Conservation (phyloP, 2,888 invertebrate species). For the Lasioglossum leucozonium region DNA sequence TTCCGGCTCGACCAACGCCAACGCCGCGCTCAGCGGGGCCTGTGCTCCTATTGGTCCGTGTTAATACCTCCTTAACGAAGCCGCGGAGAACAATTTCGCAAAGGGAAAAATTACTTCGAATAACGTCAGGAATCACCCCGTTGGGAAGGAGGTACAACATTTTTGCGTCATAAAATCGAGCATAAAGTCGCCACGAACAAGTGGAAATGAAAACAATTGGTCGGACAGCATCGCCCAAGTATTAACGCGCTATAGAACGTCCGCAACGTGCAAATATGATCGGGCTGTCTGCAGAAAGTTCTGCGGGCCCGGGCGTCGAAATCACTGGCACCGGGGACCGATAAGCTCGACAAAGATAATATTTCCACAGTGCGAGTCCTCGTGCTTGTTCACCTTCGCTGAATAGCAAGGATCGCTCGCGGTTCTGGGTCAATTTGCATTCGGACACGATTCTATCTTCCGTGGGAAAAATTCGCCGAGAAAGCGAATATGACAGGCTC, state of each 20-base stretch:
- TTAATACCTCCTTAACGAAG: too few relatives aligned
- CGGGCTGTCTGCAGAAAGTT: slow-evolving; percentile 3
- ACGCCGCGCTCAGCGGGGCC: too few relatives aligned
- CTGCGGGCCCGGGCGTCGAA: slow-evolving; percentile 57
- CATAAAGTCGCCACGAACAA: background rate
- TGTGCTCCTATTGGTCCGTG: too few relatives aligned
- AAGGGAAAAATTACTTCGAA: too few relatives aligned
- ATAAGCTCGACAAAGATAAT: slow-evolving; percentile 71
- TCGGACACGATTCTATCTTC: background rate
- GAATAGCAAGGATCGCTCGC: background rate
- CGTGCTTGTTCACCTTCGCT: background rate
- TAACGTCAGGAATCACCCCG: too few relatives aligned
- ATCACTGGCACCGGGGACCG: slow-evolving; percentile 52
- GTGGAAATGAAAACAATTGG: background rate
- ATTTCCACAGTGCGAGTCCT: slow-evolving; percentile 59
- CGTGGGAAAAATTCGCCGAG: background rate
- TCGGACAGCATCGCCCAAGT: background rate
- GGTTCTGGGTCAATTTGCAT: background rate
- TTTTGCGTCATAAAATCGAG: background rate
- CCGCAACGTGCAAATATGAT: slow-evolving; percentile 55
- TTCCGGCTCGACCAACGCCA: too few relatives aligned
- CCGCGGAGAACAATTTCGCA: too few relatives aligned
- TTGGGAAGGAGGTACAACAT: too few relatives aligned
- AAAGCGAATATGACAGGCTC: background rate
- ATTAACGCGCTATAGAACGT: background rate